Evolutionary conservation across 2,888 invertebrate species (phyloP), one percentile per base, ranked within the genome.

Genomic region (Cryptus armator): DNA sequence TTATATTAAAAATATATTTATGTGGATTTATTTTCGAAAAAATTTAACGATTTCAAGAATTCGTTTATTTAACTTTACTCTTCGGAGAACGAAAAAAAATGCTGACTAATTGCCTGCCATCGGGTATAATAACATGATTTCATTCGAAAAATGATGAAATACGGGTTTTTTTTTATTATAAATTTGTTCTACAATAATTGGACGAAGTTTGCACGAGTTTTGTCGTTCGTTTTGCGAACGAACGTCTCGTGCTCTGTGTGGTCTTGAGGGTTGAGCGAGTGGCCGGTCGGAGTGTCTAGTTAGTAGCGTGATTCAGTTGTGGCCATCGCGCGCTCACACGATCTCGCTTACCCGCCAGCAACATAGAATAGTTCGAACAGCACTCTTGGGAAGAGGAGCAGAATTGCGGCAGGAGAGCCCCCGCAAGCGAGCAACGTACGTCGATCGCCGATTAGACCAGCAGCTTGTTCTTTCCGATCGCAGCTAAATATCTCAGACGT

Each of bases 391-490:
- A 79, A 78, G 82, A 85, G 82, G 74, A 71, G 78, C 75, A 68
- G 78, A 71, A 81, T 78, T 51, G 37, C 71, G 71, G 64, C 75
- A 37, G 75, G 37, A 64, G 75, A 9, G 37, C 37, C 37, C 37
- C 62, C 62, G 62, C 37, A 48, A 64, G 64, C 75, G 71, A 78
- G 83, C 87, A 75, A 68, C 87, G 87, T 87, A 89, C 90, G 90
- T 88, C 89, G 89, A 91, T 91, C 90, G 89, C 86, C 89, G 90
- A 91, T 91, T 90, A 91, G 90, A 90, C 89, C 84, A 87, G 88
- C 87, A 90, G 89, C 89, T 90, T 89, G 91, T 91, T 90, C 87
- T 89, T 89, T 88, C 88, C 89, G 90, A 91, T 91, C 91, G 88
- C 89, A 86, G 87, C 89, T 91, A 91, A 91, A 91, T 90, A 91